phyloP scores from a whole-genome alignment of 2,113 vertebrate species.

The Tauraco erythrolophus region DNA sequence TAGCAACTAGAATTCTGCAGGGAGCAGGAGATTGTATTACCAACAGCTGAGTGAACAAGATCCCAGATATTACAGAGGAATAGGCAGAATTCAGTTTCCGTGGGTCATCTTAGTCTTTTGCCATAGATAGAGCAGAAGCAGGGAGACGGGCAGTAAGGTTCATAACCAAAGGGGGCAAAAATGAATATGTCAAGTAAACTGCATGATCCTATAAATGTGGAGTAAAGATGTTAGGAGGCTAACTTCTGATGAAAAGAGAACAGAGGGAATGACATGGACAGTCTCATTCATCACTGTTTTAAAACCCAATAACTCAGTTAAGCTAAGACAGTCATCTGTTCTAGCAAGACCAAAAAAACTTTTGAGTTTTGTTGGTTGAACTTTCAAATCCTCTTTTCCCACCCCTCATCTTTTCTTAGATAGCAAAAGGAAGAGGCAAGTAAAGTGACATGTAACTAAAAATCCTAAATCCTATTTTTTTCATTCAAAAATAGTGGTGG shows the following conservation, averaged over 20 bases:
- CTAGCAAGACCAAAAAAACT: not conserved
- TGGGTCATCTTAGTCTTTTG: not conserved
- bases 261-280: not conserved
- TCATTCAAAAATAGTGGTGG: not conserved
- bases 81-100: not conserved
- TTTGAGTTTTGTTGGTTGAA: not conserved
- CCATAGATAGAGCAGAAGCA: not conserved
- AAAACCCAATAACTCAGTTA: not conserved
- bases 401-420: not conserved
- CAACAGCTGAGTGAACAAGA: not conserved
- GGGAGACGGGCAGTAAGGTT: not conserved
- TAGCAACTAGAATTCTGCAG: constrained; percentile 30
- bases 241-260: not conserved
- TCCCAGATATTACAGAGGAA: not conserved
- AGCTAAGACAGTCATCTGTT: not conserved
- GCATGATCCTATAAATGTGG: not conserved
- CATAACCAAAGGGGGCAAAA: not conserved
- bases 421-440: not conserved
- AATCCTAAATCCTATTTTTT: no score
- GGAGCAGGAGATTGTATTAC: constrained; percentile 8
- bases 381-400: not conserved
- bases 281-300: not conserved
- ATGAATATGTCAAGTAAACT: fast-evolving
- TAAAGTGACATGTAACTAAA: not conserved
- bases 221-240: not conserved